A percentile compares a stretch with the other conserved stretches of the same genome.
Evolutionary conservation across 2,113 vertebrate genomes (phyloP).

Genomic region (Acanthisitta chloris): DNA sequence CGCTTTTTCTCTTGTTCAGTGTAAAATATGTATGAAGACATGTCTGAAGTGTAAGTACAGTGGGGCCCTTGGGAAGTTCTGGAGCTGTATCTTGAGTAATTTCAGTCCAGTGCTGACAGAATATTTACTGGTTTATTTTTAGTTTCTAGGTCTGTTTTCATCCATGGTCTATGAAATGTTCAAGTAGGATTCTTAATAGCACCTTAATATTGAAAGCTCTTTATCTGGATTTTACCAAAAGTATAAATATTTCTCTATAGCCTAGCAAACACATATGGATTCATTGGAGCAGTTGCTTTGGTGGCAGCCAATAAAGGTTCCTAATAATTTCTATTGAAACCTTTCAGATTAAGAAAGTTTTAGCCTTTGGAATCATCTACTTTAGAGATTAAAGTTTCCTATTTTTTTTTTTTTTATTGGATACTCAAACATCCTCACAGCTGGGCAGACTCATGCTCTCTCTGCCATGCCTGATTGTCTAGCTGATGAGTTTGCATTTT

Average conservation of each 20-base stretch:
- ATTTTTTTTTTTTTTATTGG: background rate
- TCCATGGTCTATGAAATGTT: background rate
- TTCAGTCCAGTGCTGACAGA: background rate
- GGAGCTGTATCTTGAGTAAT: background rate
- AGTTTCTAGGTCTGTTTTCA: background rate
- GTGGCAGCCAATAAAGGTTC: background rate
- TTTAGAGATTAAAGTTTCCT: background rate
- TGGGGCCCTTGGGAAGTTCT: background rate
- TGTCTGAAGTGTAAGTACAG: slow-evolving; percentile 29
- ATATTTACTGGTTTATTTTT: slow-evolving; percentile 13
- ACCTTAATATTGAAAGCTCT: background rate
- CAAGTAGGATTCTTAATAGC: background rate
- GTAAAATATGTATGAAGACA: slow-evolving; percentile 48
- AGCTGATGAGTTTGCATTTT: background rate
- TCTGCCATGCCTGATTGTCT: background rate
- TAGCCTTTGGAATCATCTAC: background rate
- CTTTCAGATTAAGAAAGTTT: background rate
- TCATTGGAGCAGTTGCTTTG: background rate
- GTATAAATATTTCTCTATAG: background rate
- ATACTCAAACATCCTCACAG: background rate
- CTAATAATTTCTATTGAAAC: background rate
- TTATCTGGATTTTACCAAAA: background rate
- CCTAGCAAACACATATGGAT: background rate
- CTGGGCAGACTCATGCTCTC: background rate
- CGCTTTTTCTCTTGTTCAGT: background rate